These are phyloP conservation scores for Coregonus sp. DNA, from an alignment of 2,797 vertebrate genomes.

Conservation along the genomic window DNA sequence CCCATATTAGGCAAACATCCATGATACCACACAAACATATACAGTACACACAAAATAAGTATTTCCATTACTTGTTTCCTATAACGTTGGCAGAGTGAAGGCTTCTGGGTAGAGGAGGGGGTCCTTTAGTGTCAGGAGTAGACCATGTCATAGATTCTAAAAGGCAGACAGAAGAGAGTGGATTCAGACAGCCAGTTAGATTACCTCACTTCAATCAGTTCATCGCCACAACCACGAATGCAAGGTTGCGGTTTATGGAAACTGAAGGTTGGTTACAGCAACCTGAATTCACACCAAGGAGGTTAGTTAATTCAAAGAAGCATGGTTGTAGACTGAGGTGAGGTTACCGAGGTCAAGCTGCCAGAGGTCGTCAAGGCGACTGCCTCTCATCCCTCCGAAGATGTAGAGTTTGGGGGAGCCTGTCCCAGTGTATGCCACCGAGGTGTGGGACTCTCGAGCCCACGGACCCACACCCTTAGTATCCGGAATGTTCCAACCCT, in stretches of 20 bases:
- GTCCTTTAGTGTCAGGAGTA: constrained; percentile 82
- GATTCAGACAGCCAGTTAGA: not conserved
- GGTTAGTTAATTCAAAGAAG: not conserved
- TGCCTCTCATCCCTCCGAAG: constrained; percentile 95
- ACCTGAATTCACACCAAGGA: not conserved
- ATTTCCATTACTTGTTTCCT: constrained; percentile 87
- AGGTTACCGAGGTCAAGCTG: constrained; percentile 89
- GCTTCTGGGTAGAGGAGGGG: constrained; percentile 87
- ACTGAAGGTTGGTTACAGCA: not conserved
- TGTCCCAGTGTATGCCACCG: constrained; percentile 81
- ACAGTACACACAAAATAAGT: constrained; percentile 37
- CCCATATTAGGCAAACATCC: not conserved
- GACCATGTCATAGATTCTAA: constrained; percentile 95
- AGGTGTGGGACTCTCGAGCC: constrained; percentile 91
- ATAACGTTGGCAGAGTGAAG: constrained; percentile 93
- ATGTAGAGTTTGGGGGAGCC: constrained; percentile 88
- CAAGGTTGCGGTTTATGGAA: not conserved
- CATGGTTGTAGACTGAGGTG: not conserved
- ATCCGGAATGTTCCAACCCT: constrained; percentile 89
- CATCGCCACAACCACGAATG: not conserved
- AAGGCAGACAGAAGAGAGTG: not conserved
- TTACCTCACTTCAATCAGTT: not conserved
- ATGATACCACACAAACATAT: not conserved
- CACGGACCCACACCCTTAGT: constrained; percentile 87
- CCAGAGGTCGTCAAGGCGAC: constrained; percentile 91